Base-by-base conservation (phyloP, 2,888 invertebrate genomes). In the Diarsia brunnea region DNA sequence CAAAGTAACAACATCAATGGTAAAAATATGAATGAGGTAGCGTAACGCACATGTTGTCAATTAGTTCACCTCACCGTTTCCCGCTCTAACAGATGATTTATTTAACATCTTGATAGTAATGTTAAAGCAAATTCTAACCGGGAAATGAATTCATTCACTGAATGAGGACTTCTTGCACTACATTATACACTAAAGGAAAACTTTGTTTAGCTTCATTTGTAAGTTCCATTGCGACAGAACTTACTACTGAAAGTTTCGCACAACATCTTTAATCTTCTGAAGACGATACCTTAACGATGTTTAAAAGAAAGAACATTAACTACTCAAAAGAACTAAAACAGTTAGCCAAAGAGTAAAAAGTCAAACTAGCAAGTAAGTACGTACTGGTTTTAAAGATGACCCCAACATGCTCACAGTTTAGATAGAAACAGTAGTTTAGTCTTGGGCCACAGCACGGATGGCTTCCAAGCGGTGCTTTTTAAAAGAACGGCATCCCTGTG, bases 331-430 rank as follows among this genome's bases (percentile, higher is more conserved):
- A 82, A 69, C 73, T 84, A 71, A 79, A 81, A 78, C 73, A 73
- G 69, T 84, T 84, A 83, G 58, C 66, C 67, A 61, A 63, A 66
- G 73, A 76, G 63, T 81, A 84, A 85, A 85, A 88, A 85, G 82
- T 60, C 72, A 69, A 87, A 82, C 78, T 82, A 72, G 74, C 80
- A 72, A 80, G 81, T 80, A 84, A 75, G 78, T 86, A 82, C 78
- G 66, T 76, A 71, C 79, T 76, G 74, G 78, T 84, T 81, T 82
- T 79, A 84, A 77, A 80, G 79, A 87, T 85, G 76, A 73, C 31
- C 63, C 24, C 58, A 38, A 58, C 66, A 58, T 67, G 55, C 68
- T 69, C 78, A 75, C 79, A 81, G 78, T 79, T n/a, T 11, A 69
- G 24, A 14, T n/a, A 16, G 0, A 12, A 65, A 73, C 79, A 82